These are phyloP conservation scores for Takifugu bimaculatus DNA, from an alignment of 2,113 vertebrate genomes.

Conservation along the genomic window DNA sequence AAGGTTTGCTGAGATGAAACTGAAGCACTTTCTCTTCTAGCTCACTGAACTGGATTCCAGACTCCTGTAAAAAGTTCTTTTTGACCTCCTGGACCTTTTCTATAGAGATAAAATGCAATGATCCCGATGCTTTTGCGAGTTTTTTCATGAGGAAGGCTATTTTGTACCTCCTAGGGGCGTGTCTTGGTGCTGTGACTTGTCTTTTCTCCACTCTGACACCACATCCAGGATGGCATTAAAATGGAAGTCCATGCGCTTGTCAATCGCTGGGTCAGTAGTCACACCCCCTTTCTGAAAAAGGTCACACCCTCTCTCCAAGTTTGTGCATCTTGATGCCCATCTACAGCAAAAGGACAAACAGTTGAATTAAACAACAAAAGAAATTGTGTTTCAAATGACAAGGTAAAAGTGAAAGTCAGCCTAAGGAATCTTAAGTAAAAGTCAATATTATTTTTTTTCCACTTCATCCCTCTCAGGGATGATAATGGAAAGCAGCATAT, in stretches of 20 bases:
- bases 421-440: too few relatives aligned
- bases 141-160: neutral
- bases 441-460: too few relatives aligned
- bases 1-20: constrained; percentile 95
- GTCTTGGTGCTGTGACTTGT: constrained; percentile 92
- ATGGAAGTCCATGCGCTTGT: constrained; percentile 99
- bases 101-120: constrained; percentile 49
- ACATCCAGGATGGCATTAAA: constrained; percentile 98
- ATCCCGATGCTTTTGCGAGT: neutral
- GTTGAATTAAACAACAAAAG: neutral
- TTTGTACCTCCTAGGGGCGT: constrained; percentile 85
- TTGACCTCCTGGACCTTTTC: constrained; percentile 96
- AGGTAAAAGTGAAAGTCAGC: too few relatives aligned
- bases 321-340: constrained; percentile 93
- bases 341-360: constrained; percentile 66
- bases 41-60: constrained; percentile 91
- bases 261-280: constrained; percentile 87
- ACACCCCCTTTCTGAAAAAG: constrained; percentile 94
- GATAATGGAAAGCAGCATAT: too few relatives aligned
- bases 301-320: constrained; percentile 91
- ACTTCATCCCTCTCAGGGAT: too few relatives aligned
- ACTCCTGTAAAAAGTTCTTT: constrained; percentile 91
- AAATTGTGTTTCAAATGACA: neutral
- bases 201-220: constrained; percentile 97
- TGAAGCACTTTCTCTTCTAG: constrained; percentile 93